Percentiles rank a stretch among this genome's conserved stretches.
These are phyloP conservation scores for Tenebrosternarchus preto DNA, from an alignment of 2,113 vertebrate genomes.

Conservation along the genomic window DNA sequence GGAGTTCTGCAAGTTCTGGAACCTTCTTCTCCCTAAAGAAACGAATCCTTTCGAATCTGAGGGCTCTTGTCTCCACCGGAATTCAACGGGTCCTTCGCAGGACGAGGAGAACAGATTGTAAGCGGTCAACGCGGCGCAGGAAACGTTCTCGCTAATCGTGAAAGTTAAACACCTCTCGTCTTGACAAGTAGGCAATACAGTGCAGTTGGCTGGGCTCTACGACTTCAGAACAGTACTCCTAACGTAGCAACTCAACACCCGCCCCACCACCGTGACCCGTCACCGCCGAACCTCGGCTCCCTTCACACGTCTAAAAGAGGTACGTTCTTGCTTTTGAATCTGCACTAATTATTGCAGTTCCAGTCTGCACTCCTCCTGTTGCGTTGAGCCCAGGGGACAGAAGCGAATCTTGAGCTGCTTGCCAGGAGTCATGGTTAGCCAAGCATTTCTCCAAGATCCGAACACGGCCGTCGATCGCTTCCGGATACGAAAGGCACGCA, in stretches of 20 bases:
- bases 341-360: slow-evolving; percentile 53
- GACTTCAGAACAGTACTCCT: neutral
- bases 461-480: slow-evolving; percentile 10
- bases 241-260: neutral
- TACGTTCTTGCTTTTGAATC: slow-evolving; percentile 48
- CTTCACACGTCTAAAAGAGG: slow-evolving; percentile 49
- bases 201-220: neutral
- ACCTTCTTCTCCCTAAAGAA: no score
- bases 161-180: neutral
- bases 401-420: slow-evolving; percentile 39
- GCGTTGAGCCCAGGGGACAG: slow-evolving; percentile 43
- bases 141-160: neutral
- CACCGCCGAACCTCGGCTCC: neutral
- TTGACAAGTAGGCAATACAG: neutral
- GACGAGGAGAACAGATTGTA: neutral
- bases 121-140: neutral
- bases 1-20: neutral
- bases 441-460: slow-evolving; percentile 37
- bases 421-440: slow-evolving; percentile 46
- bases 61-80: neutral
- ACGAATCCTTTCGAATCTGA: neutral
- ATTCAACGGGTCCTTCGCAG: neutral
- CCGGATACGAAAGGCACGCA: slow-evolving; percentile 5
- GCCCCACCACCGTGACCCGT: no score
- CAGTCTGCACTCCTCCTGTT: slow-evolving; percentile 49